Base-by-base conservation (phyloP, 2,113 vertebrate species). In the Neopipo cinnamomea region DNA sequence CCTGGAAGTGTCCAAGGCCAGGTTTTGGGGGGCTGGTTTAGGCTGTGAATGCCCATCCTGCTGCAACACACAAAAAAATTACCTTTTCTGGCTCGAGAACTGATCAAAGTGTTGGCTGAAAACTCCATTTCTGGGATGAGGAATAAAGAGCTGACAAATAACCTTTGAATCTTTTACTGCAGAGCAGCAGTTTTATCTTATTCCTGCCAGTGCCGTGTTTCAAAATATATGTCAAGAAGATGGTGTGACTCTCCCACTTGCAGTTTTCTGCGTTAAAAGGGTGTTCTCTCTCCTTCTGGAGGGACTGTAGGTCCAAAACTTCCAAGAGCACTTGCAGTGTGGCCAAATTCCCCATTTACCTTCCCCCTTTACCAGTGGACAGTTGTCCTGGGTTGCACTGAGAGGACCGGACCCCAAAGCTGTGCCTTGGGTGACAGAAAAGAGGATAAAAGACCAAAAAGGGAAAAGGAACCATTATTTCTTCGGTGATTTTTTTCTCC, bases 291-390 rank as follows among this genome's bases (percentile, higher is more conserved):
- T 52, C 56, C 50, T 85, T 41, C 42, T 63, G 25, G 30, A 58
- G 33, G 4, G 1, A 5, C 35, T 14, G 44, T 1, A 9, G 21
- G 6, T 33, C 37, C 3, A 5, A 53, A 46, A 88, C 42, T 20
- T 24, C 0, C 0, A 21, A 21, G 9, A 71, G 21, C 33, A 9
- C 33, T 75, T 35, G 8, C 18, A 39, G 14, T 0, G 3, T 28
- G 46, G 41, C 33, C 0, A 2, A 7, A 22, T 53, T 52, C 5
- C 41, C 41, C 15, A 1, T 81, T 67, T 55, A 3, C 19, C 30
- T 41, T 30, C 39, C 27, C 33, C 35, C 22, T 71, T 47, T 27
- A 25, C 18, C 31, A 31, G 37, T 24, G 58, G 58, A 12, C 23
- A 20, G 39, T 44, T 44, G 20, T 14, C 12, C 22, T 11, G 72